phyloP scores from a whole-genome alignment of 2,113 vertebrate genomes.

The Patagioenas fasciata region DNA sequence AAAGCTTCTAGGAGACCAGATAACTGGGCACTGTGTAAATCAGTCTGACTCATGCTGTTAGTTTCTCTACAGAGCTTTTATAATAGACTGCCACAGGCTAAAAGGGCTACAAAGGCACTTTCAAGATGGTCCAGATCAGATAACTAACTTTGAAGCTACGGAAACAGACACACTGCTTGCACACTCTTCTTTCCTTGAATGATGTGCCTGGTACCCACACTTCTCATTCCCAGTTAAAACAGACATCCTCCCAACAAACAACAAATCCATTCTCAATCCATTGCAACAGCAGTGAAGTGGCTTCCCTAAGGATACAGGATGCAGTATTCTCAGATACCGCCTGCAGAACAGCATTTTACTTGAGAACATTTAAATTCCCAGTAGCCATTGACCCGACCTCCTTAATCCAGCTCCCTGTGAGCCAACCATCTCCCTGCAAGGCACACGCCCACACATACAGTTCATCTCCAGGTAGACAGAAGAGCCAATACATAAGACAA shows the following conservation, averaged over 20 bases:
- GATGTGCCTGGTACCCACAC: too few species aligned
- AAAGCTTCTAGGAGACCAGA: neutral
- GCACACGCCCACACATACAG: neutral
- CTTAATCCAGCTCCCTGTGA: neutral
- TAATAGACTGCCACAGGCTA: neutral
- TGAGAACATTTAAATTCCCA: neutral
- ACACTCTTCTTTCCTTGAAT: neutral
- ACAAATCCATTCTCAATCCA: neutral
- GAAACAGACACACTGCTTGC: neutral
- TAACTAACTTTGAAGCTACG: neutral
- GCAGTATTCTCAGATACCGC: neutral
- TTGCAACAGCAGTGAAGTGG: neutral
- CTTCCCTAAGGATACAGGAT: slow-evolving; percentile 1
- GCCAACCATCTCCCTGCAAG: neutral
- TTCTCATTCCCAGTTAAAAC: neutral
- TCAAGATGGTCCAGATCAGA: neutral
- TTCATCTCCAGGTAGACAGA: neutral
- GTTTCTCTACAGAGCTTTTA: neutral
- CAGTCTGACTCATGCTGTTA: neutral
- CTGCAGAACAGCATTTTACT: slow-evolving; percentile 13
- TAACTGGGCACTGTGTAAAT: neutral
- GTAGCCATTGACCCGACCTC: neutral
- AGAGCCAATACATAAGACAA: neutral
- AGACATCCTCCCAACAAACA: slow-evolving; percentile 21
- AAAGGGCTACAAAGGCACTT: neutral